Conservation (phyloP, 2,888 invertebrate species). For the Homarus gammarus region DNA sequence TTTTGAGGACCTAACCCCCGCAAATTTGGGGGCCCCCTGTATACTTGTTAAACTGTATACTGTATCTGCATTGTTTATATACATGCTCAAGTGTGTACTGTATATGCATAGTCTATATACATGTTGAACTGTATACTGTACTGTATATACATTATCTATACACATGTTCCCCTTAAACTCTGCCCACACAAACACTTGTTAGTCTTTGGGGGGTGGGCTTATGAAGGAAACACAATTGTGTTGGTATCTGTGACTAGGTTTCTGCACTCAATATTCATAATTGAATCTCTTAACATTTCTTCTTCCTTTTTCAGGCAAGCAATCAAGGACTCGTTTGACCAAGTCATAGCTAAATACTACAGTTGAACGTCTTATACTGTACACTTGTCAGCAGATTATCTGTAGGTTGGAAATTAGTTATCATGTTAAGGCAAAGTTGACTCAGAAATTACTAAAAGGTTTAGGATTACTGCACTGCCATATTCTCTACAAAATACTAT, state of each 20-base stretch:
- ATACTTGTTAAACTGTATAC: too few species aligned
- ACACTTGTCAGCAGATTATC: not conserved
- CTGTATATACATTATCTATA: too few species aligned
- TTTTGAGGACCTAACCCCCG: too few species aligned
- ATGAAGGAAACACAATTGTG: not conserved
- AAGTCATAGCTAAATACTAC: slow-evolving; percentile 51
- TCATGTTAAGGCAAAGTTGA: not conserved
- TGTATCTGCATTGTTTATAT: too few species aligned
- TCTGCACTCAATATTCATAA: not conserved
- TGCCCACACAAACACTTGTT: not conserved
- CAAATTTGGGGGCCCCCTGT: too few species aligned
- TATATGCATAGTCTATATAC: too few species aligned
- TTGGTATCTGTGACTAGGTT: not conserved
- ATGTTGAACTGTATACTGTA: too few species aligned
- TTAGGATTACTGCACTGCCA: not conserved
- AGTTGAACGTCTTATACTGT: not conserved
- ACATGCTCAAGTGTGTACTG: too few species aligned
- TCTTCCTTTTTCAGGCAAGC: slow-evolving; percentile 35
- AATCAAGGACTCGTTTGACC: slow-evolving; percentile 60
- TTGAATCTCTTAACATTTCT: not conserved
- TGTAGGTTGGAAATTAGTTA: not conserved
- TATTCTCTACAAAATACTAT: not conserved
- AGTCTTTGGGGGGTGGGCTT: too few species aligned
- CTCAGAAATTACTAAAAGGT: not conserved
- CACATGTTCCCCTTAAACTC: not conserved